Evolutionary conservation across 1,140 invertebrate species (phyloP), one percentile per base, ranked within the genome.

Genomic region (Atta colombica): DNA sequence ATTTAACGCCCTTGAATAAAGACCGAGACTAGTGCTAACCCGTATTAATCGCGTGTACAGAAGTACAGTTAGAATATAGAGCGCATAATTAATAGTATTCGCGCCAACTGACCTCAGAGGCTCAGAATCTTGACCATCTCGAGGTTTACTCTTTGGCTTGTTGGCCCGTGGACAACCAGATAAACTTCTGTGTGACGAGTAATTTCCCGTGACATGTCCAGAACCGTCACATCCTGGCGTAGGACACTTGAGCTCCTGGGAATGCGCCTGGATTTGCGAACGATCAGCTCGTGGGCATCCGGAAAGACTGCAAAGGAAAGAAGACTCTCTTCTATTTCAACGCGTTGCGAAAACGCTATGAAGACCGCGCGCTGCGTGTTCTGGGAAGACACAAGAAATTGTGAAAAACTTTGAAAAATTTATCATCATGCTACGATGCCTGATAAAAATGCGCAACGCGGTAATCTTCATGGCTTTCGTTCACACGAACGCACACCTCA

Each of bases 161-260:
- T 98, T 98, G 88, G 98, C 98, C 88, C 98, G 96, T 74, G 98
- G 98, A 96, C 98, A 98, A 10, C 98, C 98, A 10, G 98, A 98
- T 58, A 98, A 95, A 94, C 97, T 98, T 92, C 98, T 96, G 94
- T 98, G 98, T 60, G 98, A 98, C 49, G 97, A 97, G 95, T 98
- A 98, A 96, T 98, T 98, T 87, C 98, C 98, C 25, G 98, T 98
- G 45, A 98, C 96, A 95, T 98, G 98, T 85, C 98, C 98, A 3
- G 97, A 98, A 66, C 98, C 98, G 94, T 98, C 98, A 95, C 98
- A 99, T 39, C 98, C 98, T n/a, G 98, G 97, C 18, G 98, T 98
- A 2, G 98, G 98, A 95, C 98, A 99, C 95, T 98, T 98, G 63
- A 98, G 95, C 93, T 98, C 97, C 94, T 98, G 97, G 12, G 97